These are phyloP conservation scores for Ceraclea dissimilis DNA, from an alignment of 2,888 invertebrate genomes.

Conservation along the genomic window DNA sequence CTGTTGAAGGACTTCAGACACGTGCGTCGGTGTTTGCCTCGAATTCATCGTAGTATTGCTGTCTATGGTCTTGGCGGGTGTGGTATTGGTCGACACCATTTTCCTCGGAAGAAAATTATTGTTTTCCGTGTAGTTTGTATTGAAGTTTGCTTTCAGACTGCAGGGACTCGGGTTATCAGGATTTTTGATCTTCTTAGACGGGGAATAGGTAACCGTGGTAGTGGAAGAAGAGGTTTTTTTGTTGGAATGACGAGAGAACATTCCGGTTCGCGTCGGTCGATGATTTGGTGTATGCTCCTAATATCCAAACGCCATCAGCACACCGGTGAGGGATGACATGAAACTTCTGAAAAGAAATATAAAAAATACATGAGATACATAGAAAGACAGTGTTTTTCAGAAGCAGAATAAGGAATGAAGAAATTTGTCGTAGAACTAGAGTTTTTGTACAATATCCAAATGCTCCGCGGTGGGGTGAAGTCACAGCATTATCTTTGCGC, in stretches of 20 bases:
- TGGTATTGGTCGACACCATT: not conserved
- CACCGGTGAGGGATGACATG: too few species aligned
- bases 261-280: not conserved
- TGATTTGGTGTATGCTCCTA: too few species aligned
- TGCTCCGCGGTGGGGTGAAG: too few species aligned
- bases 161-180: not conserved
- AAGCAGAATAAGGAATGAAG: too few species aligned
- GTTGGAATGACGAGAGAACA: not conserved
- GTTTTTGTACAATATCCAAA: too few species aligned
- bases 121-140: not conserved
- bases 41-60: not conserved
- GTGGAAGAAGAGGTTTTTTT: not conserved
- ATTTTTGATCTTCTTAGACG: not conserved
- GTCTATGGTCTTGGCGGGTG: not conserved
- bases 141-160: not conserved
- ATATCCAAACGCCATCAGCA: too few species aligned
- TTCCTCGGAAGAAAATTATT: not conserved
- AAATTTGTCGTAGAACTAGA: too few species aligned
- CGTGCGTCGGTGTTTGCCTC: not conserved
- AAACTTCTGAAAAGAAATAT: too few species aligned
- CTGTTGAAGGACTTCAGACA: not conserved
- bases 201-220: not conserved
- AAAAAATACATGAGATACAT: too few species aligned
- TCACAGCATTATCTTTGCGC: too few species aligned
- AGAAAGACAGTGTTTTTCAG: too few species aligned